Conservation (phyloP, 2,888 invertebrate genomes). For the Ophonus ardosiacus region DNA sequence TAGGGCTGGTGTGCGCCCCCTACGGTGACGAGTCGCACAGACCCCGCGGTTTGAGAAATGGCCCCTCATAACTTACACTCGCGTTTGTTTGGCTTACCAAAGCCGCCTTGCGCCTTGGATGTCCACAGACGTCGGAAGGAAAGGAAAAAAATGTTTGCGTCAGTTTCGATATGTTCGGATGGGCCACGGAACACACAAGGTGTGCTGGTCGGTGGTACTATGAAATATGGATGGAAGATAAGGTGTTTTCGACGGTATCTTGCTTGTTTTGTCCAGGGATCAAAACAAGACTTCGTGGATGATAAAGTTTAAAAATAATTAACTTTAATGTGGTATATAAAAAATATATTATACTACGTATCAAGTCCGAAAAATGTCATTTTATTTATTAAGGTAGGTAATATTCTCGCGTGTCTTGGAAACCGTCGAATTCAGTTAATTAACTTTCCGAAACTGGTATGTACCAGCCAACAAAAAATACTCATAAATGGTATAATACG, state of each 20-base stretch:
- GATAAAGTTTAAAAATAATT: too few relatives aligned
- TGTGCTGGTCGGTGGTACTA: neutral
- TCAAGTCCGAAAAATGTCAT: too few relatives aligned
- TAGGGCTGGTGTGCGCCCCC: conserved; percentile 52
- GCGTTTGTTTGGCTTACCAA: conserved; percentile 19
- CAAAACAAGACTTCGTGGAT: too few relatives aligned
- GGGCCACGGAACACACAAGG: neutral
- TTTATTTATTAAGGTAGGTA: too few relatives aligned
- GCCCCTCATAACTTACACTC: conserved; percentile 49
- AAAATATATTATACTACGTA: too few relatives aligned
- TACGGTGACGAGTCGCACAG: conserved; percentile 32
- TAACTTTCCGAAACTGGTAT: too few relatives aligned
- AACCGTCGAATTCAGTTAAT: too few relatives aligned
- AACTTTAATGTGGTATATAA: too few relatives aligned
- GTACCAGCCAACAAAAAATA: too few relatives aligned
- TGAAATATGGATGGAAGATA: neutral
- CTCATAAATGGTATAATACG: too few relatives aligned
- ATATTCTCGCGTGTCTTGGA: too few relatives aligned
- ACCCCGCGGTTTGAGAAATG: conserved; percentile 57
- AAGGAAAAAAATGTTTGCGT: conserved; percentile 15
- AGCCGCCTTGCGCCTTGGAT: conserved; percentile 4
- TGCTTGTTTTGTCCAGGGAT: neutral
- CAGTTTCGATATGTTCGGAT: conserved; percentile 10
- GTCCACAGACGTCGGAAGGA: conserved; percentile 28
- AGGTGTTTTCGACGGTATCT: neutral